Conservation (phyloP, 2,797 vertebrate species). For the Mastacembelus armatus region DNA sequence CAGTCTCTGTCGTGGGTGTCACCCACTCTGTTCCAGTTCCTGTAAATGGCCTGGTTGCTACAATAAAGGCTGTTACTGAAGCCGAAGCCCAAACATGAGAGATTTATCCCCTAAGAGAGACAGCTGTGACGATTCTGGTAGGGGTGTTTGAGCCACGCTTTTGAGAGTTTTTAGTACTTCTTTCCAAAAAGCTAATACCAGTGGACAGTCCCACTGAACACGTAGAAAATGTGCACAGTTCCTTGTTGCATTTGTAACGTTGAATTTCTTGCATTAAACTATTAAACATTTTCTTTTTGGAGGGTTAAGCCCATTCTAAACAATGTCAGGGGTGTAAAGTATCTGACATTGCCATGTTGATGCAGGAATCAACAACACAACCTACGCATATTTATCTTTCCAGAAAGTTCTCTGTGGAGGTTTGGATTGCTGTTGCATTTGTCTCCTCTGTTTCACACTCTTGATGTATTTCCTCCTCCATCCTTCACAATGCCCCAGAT, state of each 20-base stretch:
- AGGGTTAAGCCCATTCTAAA: no score
- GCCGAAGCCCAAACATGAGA: no score
- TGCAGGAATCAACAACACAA: neutral
- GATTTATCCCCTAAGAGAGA: neutral
- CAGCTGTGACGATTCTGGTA: neutral
- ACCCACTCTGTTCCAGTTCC: no score
- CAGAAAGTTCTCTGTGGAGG: neutral
- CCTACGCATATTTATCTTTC: neutral
- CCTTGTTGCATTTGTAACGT: no score
- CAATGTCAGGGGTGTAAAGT: no score
- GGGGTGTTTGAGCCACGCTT: slow-evolving; percentile 14
- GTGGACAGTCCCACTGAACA: no score
- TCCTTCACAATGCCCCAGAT: neutral
- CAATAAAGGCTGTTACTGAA: neutral
- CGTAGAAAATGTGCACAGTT: neutral
- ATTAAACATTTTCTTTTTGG: no score
- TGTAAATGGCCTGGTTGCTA: neutral
- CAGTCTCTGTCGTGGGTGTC: neutral
- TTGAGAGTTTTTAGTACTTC: no score
- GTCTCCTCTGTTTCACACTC: neutral
- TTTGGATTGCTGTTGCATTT: neutral
- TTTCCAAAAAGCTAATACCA: no score
- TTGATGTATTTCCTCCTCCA: neutral
- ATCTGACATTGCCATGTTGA: no score
- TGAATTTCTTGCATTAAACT: no score